Base-by-base conservation (phyloP, 1,140 invertebrate species). In the Neodiprion pinetum region DNA sequence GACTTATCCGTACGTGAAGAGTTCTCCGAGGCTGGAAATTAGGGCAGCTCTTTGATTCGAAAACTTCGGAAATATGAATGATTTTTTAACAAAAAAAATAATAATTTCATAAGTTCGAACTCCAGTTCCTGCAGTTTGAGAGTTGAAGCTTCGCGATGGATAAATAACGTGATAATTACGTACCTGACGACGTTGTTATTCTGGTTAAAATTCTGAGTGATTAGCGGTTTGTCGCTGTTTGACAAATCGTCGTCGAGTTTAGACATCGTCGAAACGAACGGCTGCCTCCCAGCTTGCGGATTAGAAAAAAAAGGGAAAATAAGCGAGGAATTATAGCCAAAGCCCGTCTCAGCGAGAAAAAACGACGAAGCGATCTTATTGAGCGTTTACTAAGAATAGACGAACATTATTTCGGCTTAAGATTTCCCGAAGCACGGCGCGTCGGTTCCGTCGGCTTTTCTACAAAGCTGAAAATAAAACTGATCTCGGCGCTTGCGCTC, bases 161-260 rank as follows among this genome's bases (percentile, higher is more conserved):
- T 71, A 49, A 74, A 76, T 70, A 61, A 70, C 50, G 70, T 10
- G 66, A 8, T n/a, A 12, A 67, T 11, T 50, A 17, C 71, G 70
- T 66, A 85, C 83, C 83, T 84, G 14, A 76, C 10, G 21, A 70
- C 50, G 12, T 48, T 78, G 53, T 76, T 78, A 71, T 80, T 80
- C 67, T 75, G 76, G 69, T 79, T 78, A 17, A 78, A 23, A 11
- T 76, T 82, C 67, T 82, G 78, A 74, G 81, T 85, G 21, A 87
- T 83, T 49, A 88, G 72, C 4, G 86, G 85, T 0, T 85, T 86
- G 67, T 88, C 87, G 53, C 85, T 87, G 49, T 87, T 88, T 28
- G 86, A 87, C 17, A 87, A 74, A 77, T 86, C 85, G 69, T 88
- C 87, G 67, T 88, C 86, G 9, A 83, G 79, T 71, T 85, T 87